phyloP scores from a whole-genome alignment of 2,797 vertebrate genomes.

The Microctenopoma steveboyesi region DNA sequence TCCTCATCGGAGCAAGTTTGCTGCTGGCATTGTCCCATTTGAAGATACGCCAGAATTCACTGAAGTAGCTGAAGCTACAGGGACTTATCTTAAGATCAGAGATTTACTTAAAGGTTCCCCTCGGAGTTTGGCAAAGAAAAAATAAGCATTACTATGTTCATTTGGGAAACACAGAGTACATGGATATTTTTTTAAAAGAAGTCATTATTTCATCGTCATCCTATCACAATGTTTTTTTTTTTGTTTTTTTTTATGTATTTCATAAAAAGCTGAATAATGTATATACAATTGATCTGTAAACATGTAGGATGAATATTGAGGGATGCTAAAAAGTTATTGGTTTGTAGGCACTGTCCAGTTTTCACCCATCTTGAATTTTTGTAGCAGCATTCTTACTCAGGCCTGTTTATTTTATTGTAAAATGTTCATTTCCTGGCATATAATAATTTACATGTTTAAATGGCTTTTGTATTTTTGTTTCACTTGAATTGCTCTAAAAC shows the following conservation, averaged over 20 bases:
- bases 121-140: constrained; percentile 90
- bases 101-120: constrained; percentile 93
- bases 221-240: constrained; percentile 36
- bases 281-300: constrained; percentile 41
- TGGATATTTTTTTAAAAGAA: constrained; percentile 43
- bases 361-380: constrained; percentile 31
- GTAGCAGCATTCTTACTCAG: constrained; percentile 27
- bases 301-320: constrained; percentile 6
- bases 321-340: constrained; percentile 6
- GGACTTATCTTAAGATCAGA: constrained; percentile 93
- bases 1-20: constrained; percentile 95
- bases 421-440: constrained; percentile 25
- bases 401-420: constrained; percentile 54
- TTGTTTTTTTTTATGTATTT: constrained; percentile 35
- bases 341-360: constrained; percentile 24
- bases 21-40: constrained; percentile 93
- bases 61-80: constrained; percentile 94
- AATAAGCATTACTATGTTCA: constrained; percentile 56
- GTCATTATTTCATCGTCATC: constrained; percentile 36
- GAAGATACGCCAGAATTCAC: constrained; percentile 97
- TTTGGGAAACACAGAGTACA: constrained; percentile 7
- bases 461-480: constrained; percentile 43
- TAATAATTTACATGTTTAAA: constrained; percentile 35
- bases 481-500: constrained; percentile 40
- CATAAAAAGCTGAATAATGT: constrained; percentile 46